Evolutionary conservation across 2,888 invertebrate genomes (phyloP).

Genomic region (Caenorhabditis angaria): DNA sequence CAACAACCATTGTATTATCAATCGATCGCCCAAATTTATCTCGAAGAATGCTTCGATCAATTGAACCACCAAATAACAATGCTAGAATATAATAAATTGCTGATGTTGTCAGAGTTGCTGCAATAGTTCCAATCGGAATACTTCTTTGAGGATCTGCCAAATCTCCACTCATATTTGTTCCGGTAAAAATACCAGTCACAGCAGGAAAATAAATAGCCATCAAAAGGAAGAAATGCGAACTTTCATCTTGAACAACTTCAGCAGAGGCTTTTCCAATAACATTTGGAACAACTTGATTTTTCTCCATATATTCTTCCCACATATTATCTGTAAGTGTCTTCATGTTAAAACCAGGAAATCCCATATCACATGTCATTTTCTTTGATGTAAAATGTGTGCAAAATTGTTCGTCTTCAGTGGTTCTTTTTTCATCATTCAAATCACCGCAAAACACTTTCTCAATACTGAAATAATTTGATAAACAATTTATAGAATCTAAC

Average conservation of each 20-base stretch:
- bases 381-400: conserved; percentile 63
- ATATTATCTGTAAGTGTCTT: conserved; percentile 80
- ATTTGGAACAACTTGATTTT: conserved; percentile 63
- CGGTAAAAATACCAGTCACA: conserved; percentile 98
- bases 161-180: conserved; percentile 95
- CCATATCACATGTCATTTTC: conserved; percentile 78
- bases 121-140: conserved; percentile 95
- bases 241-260: conserved; percentile 80
- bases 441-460: conserved; percentile 60
- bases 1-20: conserved; percentile 92
- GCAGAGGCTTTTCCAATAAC: conserved; percentile 54
- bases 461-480: conserved; percentile 48
- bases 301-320: conserved; percentile 56
- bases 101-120: conserved; percentile 94
- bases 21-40: conserved; percentile 99
- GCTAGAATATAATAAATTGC: conserved; percentile 88
- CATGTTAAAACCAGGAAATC: conserved; percentile 90
- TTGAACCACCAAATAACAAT: conserved; percentile 86
- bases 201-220: conserved; percentile 99
- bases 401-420: conserved; percentile 39
- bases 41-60: conserved; percentile 89
- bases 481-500: neutral
- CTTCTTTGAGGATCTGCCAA: conserved; percentile 97
- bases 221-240: conserved; percentile 92
- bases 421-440: conserved; percentile 28